Base-by-base conservation (phyloP, 2,888 invertebrate genomes). In the Nomada fabriciana region DNA sequence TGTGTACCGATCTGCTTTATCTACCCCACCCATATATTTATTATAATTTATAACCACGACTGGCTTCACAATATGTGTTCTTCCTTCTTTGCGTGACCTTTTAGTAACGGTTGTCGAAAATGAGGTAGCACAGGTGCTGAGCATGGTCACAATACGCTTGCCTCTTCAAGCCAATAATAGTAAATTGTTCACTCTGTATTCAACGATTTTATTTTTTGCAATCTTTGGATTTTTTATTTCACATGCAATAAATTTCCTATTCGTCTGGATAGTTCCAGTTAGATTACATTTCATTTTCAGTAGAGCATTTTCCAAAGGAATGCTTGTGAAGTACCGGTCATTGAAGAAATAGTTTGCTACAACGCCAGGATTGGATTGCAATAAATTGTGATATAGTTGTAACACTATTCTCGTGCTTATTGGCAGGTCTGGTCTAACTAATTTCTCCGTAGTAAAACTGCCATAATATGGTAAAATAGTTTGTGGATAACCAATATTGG, bases 221-320 rank as follows among this genome's bases (percentile, higher is more conserved):
- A 88, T 76, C 63, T 83, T 81, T 76, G 84, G 77, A 52, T 80
- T 82, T 78, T 88, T 89, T 76, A 86, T 81, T 81, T 76, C 25
- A 13, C 13, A 7, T 73, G 86, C 83, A 70, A 89, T 57, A 67
- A 77, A 80, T 73, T 86, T 89, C 71, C 85, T 83, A 60, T 89
- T 89, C 2, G 25, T 25, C n/a, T 80, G 78, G 25, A 86, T 82
- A 11, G 84, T 88, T 55, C 84, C 86, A n/a, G 85, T 86, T 50
- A 82, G 0, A 15, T 82, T 5, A 36, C 86, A 86, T 78, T 86
- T 83, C 73, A 87, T 61, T 79, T 86, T 23, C 0, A 80, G 72
- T 69, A 89, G 53, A 84, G 84, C 87, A 65, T 82, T 64, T 0
- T 87, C 84, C 61, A 87, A 81, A 36, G 69, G 76, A 76, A 79